Evolutionary conservation across 2,888 invertebrate species (phyloP), one percentile per base, ranked within the genome.

Genomic region (Sarcophaga variegata): DNA sequence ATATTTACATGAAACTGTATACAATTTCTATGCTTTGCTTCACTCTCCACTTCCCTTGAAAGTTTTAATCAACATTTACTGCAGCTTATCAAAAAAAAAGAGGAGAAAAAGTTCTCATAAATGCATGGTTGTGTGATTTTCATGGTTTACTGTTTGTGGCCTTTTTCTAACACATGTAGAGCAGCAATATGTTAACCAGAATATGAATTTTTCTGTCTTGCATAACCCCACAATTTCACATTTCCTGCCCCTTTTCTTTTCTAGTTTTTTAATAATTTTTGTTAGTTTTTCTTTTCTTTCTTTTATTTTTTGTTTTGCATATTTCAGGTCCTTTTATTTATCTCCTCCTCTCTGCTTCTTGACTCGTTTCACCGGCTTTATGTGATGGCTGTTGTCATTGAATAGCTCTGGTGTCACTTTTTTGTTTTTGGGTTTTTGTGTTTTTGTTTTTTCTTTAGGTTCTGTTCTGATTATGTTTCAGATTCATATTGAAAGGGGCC

Each of bases 51-150:
- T 37, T 10, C 22, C 54, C 5, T 37, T 37, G 17, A 3, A 20
- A 76, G 67, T 74, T 83, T 83, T 79, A 79, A 83, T 83, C 74
- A 83, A 83, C 78, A 83, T 79, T 79, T 83, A 47, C 45, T 69
- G 72, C 59, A 17, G 45, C 37, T 37, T 37, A 37, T 37, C 37
- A 37, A 37, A 37, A 37, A 8, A 8, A 10, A 37, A 37, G 37
- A 3, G 8, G 8, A 10, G 3, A 37, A 37, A 37, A 37, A 37
- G 37, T 37, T 37, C 37, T 37, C 10, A 37, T 37, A 37, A 37
- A 10, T 37, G 37, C 37, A 37, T 37, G 37, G 8, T 2, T 37
- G 37, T 54, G 54, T 14, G 54, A 14, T 14, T 54, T 54, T 54
- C 54, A 54, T 54, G 17, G 54, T 54, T 54, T 54, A 17, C 14